Conservation (phyloP, 2,888 invertebrate species). For the Leucozona laternaria region DNA sequence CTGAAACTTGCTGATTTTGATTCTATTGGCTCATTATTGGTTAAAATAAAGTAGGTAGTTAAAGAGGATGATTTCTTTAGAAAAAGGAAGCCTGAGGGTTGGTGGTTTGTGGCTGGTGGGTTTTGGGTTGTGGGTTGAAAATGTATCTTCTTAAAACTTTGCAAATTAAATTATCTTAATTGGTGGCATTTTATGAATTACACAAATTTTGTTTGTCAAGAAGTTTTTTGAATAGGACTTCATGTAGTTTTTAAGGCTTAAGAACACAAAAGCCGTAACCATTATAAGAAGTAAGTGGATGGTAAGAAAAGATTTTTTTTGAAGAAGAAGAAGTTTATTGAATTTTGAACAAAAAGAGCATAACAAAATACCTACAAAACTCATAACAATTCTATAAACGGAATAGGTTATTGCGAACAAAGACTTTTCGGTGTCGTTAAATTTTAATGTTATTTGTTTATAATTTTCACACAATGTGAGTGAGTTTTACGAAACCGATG, state of each 20-base stretch:
- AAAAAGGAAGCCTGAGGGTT: background rate
- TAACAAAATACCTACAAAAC: background rate
- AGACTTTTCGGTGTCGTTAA: background rate
- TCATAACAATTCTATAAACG: background rate
- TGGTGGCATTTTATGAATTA: constrained; percentile 17
- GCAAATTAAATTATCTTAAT: constrained; percentile 21
- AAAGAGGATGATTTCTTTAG: background rate
- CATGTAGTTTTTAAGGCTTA: background rate
- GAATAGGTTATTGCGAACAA: background rate
- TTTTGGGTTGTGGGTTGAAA: background rate
- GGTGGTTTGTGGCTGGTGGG: background rate
- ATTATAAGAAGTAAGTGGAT: background rate
- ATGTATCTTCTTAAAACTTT: constrained; percentile 11
- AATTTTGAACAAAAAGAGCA: background rate
- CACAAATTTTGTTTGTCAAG: constrained; percentile 7
- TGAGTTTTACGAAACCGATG: no score
- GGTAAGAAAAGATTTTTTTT: background rate
- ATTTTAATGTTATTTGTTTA: constrained; percentile 6
- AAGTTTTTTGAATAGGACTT: constrained; percentile 14
- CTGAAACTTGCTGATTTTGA: background rate
- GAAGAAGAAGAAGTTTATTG: background rate
- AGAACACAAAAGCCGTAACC: background rate
- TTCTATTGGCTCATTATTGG: background rate
- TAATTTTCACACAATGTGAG: no score
- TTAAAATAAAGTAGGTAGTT: background rate